Percentiles rank a stretch among this genome's conserved stretches.
These are phyloP conservation scores for Ciconia nigra DNA, from an alignment of 2,797 vertebrate species.

Conservation along the genomic window DNA sequence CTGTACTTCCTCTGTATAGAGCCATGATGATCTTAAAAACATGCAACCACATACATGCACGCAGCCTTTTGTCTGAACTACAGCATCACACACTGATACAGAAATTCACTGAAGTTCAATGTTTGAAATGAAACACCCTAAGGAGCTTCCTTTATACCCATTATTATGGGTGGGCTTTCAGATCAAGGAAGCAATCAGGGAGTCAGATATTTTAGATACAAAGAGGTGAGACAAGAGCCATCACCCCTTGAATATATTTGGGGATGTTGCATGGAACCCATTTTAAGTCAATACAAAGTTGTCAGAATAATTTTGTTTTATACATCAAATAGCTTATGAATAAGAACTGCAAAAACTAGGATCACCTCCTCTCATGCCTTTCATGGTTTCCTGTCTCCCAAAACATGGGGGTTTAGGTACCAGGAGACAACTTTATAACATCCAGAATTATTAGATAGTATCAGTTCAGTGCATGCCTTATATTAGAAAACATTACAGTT, in stretches of 20 bases:
- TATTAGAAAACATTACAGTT: not conserved
- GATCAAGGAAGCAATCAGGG: not conserved
- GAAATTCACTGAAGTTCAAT: not conserved
- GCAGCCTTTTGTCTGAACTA: not conserved
- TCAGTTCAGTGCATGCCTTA: not conserved
- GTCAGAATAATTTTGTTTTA: not conserved
- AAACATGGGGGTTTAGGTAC: accelerated
- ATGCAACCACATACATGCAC: not conserved
- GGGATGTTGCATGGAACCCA: not conserved
- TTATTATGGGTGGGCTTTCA: not conserved
- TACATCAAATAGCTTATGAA: not conserved
- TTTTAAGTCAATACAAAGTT: not conserved
- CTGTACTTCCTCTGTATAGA: not conserved
- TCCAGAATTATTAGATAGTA: not conserved
- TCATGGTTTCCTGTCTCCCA: not conserved
- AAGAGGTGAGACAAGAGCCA: not conserved
- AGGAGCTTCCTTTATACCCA: not conserved
- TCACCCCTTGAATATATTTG: not conserved
- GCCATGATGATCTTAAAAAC: not conserved
- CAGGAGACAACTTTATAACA: not conserved
- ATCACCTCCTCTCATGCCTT: not conserved
- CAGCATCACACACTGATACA: not conserved
- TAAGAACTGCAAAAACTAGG: not conserved
- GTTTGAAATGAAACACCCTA: not conserved
- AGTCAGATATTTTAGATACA: not conserved